These are phyloP conservation scores for Psittacula derbiana DNA, from an alignment of 2,797 vertebrate genomes.

Conservation along the genomic window DNA sequence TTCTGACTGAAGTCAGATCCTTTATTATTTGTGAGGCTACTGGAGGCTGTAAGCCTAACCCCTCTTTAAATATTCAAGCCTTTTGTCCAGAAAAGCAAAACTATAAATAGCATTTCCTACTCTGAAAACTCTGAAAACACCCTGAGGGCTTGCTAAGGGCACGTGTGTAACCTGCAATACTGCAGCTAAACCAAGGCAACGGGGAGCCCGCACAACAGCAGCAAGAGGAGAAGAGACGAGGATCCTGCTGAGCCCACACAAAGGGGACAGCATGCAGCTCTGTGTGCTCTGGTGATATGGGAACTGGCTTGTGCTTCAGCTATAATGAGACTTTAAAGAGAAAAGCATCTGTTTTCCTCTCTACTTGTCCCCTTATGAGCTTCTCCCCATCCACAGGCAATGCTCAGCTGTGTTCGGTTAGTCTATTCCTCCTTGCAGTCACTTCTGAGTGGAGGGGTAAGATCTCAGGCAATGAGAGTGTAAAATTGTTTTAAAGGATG, in stretches of 20 bases:
- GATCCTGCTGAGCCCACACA: not conserved
- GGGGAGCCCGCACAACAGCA: accelerated
- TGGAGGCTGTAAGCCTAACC: not conserved
- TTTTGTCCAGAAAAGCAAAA: not conserved
- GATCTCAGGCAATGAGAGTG: not conserved
- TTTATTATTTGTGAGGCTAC: not conserved
- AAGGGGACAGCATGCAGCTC: not conserved
- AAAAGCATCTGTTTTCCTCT: not conserved
- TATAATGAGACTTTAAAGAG: not conserved
- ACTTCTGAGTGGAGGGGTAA: not conserved
- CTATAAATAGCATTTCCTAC: not conserved
- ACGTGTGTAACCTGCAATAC: accelerated
- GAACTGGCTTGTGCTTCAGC: not conserved
- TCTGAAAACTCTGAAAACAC: not conserved
- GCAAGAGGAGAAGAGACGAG: accelerated
- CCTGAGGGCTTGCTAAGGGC: not conserved
- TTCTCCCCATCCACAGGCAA: not conserved
- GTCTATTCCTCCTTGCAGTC: not conserved
- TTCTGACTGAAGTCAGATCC: not conserved
- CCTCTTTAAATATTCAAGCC: not conserved
- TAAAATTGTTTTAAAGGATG: conserved; percentile 27
- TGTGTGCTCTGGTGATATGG: accelerated
- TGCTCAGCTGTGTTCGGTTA: not conserved
- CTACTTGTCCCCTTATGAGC: not conserved
- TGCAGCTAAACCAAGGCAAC: not conserved